A percentile compares a stretch with the other conserved stretches of the same genome.
phyloP scores from a whole-genome alignment of 2,888 invertebrate species.

The Myopa testacea region DNA sequence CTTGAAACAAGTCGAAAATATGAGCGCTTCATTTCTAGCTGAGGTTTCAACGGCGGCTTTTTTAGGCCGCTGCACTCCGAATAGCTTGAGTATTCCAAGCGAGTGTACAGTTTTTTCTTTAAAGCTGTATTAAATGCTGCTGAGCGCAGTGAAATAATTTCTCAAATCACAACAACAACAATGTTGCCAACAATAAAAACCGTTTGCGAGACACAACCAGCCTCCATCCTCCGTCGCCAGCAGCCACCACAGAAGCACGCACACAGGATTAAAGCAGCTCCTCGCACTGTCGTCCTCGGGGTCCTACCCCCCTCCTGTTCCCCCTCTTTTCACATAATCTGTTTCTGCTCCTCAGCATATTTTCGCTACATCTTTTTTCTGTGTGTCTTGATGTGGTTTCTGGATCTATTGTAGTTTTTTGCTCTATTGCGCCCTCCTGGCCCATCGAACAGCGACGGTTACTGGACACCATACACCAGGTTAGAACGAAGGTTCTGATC shows the following conservation, averaged over 20 bases:
- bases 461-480: too few relatives aligned
- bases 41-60: too few relatives aligned
- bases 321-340: neutral
- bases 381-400: neutral
- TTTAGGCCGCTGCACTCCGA: neutral
- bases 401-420: neutral
- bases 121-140: conserved; percentile 1
- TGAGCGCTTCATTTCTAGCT: too few relatives aligned
- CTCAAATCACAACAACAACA: conserved; percentile 35
- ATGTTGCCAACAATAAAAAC: conserved; percentile 54
- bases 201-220: conserved; percentile 4
- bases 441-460: too few relatives aligned
- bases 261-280: conserved; percentile 14
- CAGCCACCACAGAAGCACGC: neutral
- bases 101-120: too few relatives aligned
- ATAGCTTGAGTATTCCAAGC: neutral
- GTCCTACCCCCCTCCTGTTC: conserved; percentile 20
- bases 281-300: conserved; percentile 13
- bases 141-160: conserved; percentile 63
- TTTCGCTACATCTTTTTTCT: conserved; percentile 7
- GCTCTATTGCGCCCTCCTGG: too few relatives aligned
- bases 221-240: neutral
- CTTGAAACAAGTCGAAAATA: too few relatives aligned
- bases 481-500: too few relatives aligned
- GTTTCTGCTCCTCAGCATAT: neutral